Conservation (phyloP, 2,113 vertebrate genomes). For the Amazona vittata region DNA sequence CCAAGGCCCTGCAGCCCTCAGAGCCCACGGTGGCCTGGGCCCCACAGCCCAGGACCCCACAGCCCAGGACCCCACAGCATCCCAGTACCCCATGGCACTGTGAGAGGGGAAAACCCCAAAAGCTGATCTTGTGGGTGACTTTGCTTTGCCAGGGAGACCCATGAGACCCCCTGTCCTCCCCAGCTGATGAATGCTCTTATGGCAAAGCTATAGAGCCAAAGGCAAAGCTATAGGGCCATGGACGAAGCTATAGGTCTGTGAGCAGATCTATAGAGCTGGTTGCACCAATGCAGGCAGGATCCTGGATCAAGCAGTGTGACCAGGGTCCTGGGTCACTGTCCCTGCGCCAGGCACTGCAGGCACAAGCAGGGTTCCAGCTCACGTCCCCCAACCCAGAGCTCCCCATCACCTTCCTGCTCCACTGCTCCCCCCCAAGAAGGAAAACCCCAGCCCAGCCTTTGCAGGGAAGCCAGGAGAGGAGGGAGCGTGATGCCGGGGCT, state of each 20-base stretch:
- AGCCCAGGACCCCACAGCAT: not conserved
- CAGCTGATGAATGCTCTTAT: not conserved
- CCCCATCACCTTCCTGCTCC: not conserved
- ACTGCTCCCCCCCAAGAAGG: not conserved
- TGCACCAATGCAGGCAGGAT: not conserved
- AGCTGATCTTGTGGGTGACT: not conserved
- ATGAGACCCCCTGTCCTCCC: not conserved
- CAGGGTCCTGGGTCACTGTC: not conserved
- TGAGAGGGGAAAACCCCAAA: not conserved
- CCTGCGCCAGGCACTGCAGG: not conserved
- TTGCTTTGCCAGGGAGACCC: not conserved
- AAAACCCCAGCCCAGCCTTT: conserved; percentile 13
- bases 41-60: not conserved
- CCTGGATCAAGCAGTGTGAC: not conserved
- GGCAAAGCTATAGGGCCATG: not conserved
- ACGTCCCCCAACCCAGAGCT: not conserved
- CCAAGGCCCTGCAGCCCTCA: not conserved
- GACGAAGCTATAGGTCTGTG: not conserved
- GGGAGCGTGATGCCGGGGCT: not conserved
- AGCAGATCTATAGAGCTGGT: not conserved
- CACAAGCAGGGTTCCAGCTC: not conserved
- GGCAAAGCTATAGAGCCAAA: not conserved
- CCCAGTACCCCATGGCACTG: not conserved
- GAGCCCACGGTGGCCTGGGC: not conserved
- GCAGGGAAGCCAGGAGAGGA: not conserved